phyloP scores from a whole-genome alignment of 37 sponge, comb jelly and placozoan genomes.

The Oscarella lobularis region DNA sequence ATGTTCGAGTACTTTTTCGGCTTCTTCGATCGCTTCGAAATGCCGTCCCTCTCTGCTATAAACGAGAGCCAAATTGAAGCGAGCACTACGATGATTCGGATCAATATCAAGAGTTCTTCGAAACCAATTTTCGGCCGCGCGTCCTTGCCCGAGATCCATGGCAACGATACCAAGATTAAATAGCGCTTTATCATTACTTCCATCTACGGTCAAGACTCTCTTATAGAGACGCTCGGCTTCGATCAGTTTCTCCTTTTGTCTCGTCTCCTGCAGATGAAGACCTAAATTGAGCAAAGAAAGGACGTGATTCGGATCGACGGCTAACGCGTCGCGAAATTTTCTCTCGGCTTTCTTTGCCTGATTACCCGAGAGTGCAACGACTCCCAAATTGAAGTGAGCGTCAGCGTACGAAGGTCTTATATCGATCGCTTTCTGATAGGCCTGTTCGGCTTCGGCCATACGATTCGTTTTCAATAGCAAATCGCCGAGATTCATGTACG shows the following conservation, averaged over 20 bases:
- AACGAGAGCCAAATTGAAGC: not conserved
- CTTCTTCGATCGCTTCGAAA: not conserved
- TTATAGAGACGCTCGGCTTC: slow-evolving; percentile 8
- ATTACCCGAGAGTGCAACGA: not conserved
- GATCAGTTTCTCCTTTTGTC: not conserved
- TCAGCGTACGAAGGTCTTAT: not conserved
- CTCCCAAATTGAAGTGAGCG: slow-evolving; percentile 4
- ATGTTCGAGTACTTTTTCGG: not conserved
- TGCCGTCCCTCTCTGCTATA: not conserved
- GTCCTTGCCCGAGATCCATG: not conserved
- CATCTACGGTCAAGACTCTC: slow-evolving; percentile 4
- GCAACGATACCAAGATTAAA: slow-evolving; percentile 8
- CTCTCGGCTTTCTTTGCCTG: not conserved
- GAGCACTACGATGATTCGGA: not conserved
- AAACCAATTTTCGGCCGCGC: slow-evolving; percentile 14
- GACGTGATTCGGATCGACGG: not conserved
- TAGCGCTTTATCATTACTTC: not conserved
- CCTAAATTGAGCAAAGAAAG: slow-evolving; percentile 10
- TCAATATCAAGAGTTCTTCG: not conserved
- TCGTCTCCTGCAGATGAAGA: not conserved
- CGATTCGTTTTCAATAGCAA: slow-evolving; percentile 33
- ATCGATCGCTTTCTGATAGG: slow-evolving; percentile 2
- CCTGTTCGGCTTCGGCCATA: slow-evolving; percentile 10
- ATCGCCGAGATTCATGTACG: slow-evolving; percentile 28
- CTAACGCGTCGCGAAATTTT: not conserved